These are phyloP conservation scores for Mobula birostris DNA, from an alignment of 2,113 vertebrate species.

Conservation along the genomic window DNA sequence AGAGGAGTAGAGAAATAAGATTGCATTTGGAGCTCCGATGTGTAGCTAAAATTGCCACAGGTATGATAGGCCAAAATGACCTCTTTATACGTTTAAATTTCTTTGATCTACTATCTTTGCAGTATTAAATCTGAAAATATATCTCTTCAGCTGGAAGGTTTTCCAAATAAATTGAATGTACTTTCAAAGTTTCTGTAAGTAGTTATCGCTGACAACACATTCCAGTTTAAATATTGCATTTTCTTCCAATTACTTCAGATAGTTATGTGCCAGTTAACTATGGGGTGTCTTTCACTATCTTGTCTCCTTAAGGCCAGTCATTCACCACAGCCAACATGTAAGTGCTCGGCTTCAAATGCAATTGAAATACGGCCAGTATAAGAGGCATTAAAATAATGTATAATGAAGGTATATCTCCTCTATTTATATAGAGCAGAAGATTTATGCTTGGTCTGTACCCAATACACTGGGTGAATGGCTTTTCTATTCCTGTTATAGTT, in stretches of 20 bases:
- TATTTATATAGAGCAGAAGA: neutral
- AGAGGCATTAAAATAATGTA: neutral
- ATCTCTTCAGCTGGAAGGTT: neutral
- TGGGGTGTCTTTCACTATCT: neutral
- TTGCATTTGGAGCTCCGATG: no score
- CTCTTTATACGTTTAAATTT: neutral
- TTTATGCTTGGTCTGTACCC: neutral
- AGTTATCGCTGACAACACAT: neutral
- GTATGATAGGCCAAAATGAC: neutral
- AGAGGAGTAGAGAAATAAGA: neutral
- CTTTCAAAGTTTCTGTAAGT: slow-evolving; percentile 2
- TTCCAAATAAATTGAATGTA: neutral
- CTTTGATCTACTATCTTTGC: neutral
- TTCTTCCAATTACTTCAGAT: slow-evolving; percentile 22
- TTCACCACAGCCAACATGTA: neutral
- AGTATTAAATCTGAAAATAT: neutral
- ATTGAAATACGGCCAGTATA: slow-evolving; percentile 8
- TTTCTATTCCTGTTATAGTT: neutral
- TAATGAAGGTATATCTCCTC: slow-evolving; percentile 13
- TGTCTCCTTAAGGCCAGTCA: slow-evolving; percentile 18
- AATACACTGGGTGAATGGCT: neutral
- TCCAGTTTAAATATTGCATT: slow-evolving; percentile 11
- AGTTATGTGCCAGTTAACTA: slow-evolving; percentile 15
- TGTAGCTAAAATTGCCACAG: neutral
- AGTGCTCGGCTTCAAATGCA: neutral